Percentiles rank a stretch among this genome's conserved stretches.
phyloP scores from a whole-genome alignment of 2,113 vertebrate species.

The Corythornis cristatus region DNA sequence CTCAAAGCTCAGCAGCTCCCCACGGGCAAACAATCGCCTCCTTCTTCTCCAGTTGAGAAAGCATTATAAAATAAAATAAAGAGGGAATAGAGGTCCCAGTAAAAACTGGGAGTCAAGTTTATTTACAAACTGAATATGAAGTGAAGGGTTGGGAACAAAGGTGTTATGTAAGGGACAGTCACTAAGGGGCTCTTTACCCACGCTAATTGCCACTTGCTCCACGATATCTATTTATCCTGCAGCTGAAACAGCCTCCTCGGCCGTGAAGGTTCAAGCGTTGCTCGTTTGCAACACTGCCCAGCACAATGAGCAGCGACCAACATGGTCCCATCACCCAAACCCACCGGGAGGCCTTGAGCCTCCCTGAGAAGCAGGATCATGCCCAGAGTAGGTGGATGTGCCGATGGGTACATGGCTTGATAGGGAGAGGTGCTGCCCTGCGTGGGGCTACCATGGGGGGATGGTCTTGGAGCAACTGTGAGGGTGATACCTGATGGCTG shows the following conservation, averaged over 20 bases:
- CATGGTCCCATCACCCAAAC: not conserved
- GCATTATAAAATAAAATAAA: not conserved
- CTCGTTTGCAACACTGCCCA: not conserved
- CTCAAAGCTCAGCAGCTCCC: not conserved
- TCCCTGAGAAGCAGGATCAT: fast-evolving
- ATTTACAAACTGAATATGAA: slow-evolving; percentile 44
- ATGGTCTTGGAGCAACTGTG: fast-evolving
- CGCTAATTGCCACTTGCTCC: slow-evolving; percentile 38
- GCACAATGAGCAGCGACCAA: fast-evolving
- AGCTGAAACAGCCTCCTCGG: not conserved
- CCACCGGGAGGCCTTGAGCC: fast-evolving
- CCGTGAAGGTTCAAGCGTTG: not conserved
- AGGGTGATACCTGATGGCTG: fast-evolving
- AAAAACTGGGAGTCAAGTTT: slow-evolving; percentile 49
- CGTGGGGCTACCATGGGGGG: fast-evolving
- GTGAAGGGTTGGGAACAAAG: slow-evolving; percentile 54
- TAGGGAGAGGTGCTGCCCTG: not conserved
- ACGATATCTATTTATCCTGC: not conserved
- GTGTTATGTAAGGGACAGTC: slow-evolving; percentile 55
- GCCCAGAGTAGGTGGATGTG: fast-evolving
- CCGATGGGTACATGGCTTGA: fast-evolving
- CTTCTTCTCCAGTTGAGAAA: not conserved
- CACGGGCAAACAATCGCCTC: not conserved
- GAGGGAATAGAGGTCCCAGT: not conserved
- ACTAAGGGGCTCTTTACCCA: slow-evolving; percentile 57